These are phyloP conservation scores for Cetonia aurata DNA, from an alignment of 2,888 invertebrate genomes.

Conservation along the genomic window DNA sequence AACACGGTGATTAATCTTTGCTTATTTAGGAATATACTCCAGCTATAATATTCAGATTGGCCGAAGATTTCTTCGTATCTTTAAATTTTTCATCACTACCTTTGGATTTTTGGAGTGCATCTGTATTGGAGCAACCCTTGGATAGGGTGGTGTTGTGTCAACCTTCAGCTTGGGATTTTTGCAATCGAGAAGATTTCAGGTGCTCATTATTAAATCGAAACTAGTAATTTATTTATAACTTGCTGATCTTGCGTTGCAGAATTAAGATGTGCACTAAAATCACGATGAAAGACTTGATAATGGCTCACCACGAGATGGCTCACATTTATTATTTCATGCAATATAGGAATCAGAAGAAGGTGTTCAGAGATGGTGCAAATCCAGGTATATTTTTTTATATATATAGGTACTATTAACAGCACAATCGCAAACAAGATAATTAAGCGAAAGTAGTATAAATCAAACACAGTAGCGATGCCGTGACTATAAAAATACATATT, in stretches of 20 bases:
- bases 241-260: constrained; percentile 63
- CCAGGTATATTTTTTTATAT: constrained; percentile 73
- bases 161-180: constrained; percentile 95
- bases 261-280: constrained; percentile 91
- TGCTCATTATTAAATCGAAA: constrained; percentile 58
- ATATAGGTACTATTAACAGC: too few species aligned
- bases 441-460: too few species aligned
- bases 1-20: background rate
- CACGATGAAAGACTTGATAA: constrained; percentile 87
- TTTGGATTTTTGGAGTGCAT: constrained; percentile 89
- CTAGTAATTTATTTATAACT: background rate
- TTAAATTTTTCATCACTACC: constrained; percentile 90
- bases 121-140: constrained; percentile 84
- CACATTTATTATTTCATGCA: constrained; percentile 91
- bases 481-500: too few species aligned
- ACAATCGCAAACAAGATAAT: too few species aligned
- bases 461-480: too few species aligned
- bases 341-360: constrained; percentile 85
- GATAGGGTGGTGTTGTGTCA: constrained; percentile 86
- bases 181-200: constrained; percentile 89
- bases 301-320: constrained; percentile 93
- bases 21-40: constrained; percentile 82
- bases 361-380: constrained; percentile 93
- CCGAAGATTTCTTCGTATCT: constrained; percentile 92
- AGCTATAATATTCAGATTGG: constrained; percentile 84